Evolutionary conservation across 2,888 invertebrate species (phyloP), one percentile per base, ranked within the genome.

Genomic region (Cistogaster globosa): DNA sequence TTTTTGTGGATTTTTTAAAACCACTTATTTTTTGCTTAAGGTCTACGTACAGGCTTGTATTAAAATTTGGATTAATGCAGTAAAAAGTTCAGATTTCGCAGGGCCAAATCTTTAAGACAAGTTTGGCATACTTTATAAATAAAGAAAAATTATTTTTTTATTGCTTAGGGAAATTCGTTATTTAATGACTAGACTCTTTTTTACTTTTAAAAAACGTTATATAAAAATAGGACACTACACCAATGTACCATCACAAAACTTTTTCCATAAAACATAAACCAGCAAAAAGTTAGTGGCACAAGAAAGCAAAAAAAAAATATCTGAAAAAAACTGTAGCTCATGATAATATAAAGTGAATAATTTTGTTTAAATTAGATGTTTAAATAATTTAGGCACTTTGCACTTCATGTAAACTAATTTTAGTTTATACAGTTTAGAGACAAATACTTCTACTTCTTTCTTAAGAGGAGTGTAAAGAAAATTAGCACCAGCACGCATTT

Each of bases 401-500:
- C 48, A 81, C 67, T 75, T 81, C 26, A 69, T 55, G 26, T 45
- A 68, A 42, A 51, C 51, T 26, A 12, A 42, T 53, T 71, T 38
- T 42, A 57, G 16, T 9, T 6, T 6, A 67, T 45, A 55, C 16
- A 62, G 14, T 69, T 32, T 55, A 32, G 12, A 36, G 22, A 77
- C 38, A 77, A 68, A 18, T n/a, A 36, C 45, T 18, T 38, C 1
- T 38, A 7, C n/a, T 55, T 67, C n/a, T 3, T 58, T 42, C 8
- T 16, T 48, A n/a, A 16, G 22, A 42, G 5, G 38, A 42, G 20
- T 16, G 38, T 3, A 32, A 62, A 57, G 65, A 77, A 84, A 77
- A 78, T 81, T 84, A 81, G 65, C 74, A 60, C 26, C 65, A 65
- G 63, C 81, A 82, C 81, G 81, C 74, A 82, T 78, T 82, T 78